Percentiles rank a stretch among this genome's conserved stretches.
phyloP scores from a whole-genome alignment of 2,888 invertebrate genomes.

The Laspeyria flexula region DNA sequence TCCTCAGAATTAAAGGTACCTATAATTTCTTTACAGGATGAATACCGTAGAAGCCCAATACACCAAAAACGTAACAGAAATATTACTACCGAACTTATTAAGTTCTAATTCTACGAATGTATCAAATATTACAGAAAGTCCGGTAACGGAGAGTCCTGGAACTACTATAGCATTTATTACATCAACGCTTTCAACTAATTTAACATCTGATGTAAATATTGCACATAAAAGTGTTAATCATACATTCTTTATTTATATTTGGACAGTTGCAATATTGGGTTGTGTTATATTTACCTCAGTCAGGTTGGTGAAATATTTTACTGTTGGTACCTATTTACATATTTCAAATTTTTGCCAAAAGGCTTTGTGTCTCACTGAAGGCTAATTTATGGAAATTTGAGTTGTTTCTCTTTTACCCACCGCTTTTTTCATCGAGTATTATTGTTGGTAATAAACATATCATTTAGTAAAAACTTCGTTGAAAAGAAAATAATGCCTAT shows the following conservation, averaged over 20 bases:
- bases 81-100: not conserved
- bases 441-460: too few species aligned
- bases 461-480: too few species aligned
- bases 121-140: slow-evolving; percentile 6
- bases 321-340: too few species aligned
- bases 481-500: too few species aligned
- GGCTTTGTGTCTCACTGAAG: too few species aligned
- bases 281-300: slow-evolving; percentile 86
- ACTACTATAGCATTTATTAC: not conserved
- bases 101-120: not conserved
- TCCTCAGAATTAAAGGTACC: not conserved
- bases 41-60: slow-evolving; percentile 66
- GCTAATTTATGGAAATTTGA: too few species aligned
- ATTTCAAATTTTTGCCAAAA: too few species aligned
- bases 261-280: slow-evolving; percentile 84
- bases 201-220: slow-evolving; percentile 12
- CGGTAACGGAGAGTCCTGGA: slow-evolving; percentile 6
- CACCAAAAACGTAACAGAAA: not conserved
- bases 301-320: slow-evolving; percentile 57
- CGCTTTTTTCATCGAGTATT: too few species aligned
- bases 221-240: slow-evolving; percentile 54
- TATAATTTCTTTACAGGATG: slow-evolving; percentile 66
- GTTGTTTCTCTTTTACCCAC: too few species aligned
- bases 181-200: not conserved
- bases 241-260: slow-evolving; percentile 82